Evolutionary conservation across 2,113 vertebrate species (phyloP), one percentile per base, ranked within the genome.

Genomic region (Notothenia coriiceps): DNA sequence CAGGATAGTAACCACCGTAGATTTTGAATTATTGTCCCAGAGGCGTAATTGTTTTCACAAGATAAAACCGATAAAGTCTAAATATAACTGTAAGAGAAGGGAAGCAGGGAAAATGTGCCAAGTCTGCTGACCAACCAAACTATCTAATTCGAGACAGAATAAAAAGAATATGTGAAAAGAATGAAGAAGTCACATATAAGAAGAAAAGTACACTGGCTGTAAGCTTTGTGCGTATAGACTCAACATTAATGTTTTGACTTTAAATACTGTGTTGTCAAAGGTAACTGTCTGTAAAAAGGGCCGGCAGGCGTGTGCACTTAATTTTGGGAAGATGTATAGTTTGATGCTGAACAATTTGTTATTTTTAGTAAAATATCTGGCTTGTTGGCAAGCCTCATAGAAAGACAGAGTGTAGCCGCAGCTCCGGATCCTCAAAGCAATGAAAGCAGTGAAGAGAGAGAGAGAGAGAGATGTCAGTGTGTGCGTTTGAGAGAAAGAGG

Each of bases 401-500:
- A 80, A 75, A 75, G 62, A 64, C 71, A 4, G 55, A 81, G 81
- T 60, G 70, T 49, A 74, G 75, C 74, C 13, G 12, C 70, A 51
- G 79, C 73, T 72, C 82, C 2, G 17, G 50, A 75, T 82, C 82
- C 73, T 90, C 82, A 64, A 66, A 89, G 82, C 47, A 61, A 75
- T 85, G 83, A 83, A 74, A 81, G 77, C 77, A 29, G 29, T 3
- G 3, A 22, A 65, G 50, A 70, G 57, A 29, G 25, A 29, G 25
- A 29, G 50, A 46, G 55, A 79, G 54, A 56, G 35, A 88, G 68
- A 89, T 87, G 82, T 91, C 86, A 84, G 82, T 80, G 85, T 90
- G 92, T 92, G 83, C 85, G 79, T 78, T 80, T 5, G 54, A 80
- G 73, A 88, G 80, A 74, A 84, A 76, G 73, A 89, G 73, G 79